Evolutionary conservation across 2,888 invertebrate species (phyloP), one percentile per base, ranked within the genome.

Genomic region (Aleiodes alternator): DNA sequence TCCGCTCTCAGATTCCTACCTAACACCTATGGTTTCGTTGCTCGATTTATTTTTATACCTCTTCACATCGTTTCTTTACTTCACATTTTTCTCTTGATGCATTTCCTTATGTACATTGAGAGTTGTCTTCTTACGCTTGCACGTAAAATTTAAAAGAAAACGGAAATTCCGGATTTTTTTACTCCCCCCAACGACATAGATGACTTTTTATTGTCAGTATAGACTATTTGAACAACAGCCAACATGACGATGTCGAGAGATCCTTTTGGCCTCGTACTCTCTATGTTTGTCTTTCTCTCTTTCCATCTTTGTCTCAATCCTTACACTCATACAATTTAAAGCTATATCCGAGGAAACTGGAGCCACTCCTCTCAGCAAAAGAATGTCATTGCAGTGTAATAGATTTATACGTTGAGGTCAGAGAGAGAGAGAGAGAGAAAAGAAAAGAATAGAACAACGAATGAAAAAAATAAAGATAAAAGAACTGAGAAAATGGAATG

Each of bases 221-320:
- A 84, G 86, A 87, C 84, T 84, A 85, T 87, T 88, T 88, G 87
- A 88, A 88, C 87, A 87, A 87, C 84, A 85, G 87, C 88, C 88
- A 88, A 87, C 86, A 86, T 84, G 84, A 84, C 86, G 84, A 84
- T 59, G 59, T 59, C 59, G 64, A 64, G 64, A 64, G 64, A 68
- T n/a, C 8, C 68, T 51, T 68, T 68, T 68, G 77, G 76, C 80
- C 79, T 34, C 78, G 57, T 23, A 23, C 23, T 23, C 73, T 75
- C 73, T 73, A 57, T 77, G 29, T 69, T 23, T 56, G 34, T 59
- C 12, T 23, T 2, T 23, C 23, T 23, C 23, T 23, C 73, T 56
- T 16, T 59, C 12, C 23, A 38, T 53, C 23, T 53, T 48, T 69
- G 51, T 68, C 61, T 75, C 72, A 23, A 68, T 68, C 31, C 74